Conservation (phyloP, 2,797 vertebrate species). For the Helostoma temminkii region DNA sequence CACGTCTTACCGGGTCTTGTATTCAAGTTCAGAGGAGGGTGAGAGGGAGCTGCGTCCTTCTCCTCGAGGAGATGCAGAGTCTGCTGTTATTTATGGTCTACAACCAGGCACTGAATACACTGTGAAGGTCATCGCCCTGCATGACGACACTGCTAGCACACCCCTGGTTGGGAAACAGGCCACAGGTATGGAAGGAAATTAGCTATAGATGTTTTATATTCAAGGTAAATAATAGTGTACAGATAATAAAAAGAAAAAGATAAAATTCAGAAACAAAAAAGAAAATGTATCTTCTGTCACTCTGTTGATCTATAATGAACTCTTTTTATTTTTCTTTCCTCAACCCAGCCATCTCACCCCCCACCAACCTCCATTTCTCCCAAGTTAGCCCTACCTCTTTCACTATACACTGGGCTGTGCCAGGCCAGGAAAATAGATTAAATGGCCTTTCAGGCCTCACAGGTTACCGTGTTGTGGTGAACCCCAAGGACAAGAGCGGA, state of each 20-base stretch:
- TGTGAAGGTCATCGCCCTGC: conserved; percentile 95
- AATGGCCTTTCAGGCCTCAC: conserved; percentile 87
- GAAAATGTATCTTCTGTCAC: neutral
- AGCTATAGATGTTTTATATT: neutral
- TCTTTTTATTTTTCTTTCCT: neutral
- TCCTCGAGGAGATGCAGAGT: conserved; percentile 90
- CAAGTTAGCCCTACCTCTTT: conserved; percentile 91
- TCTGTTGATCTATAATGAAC: neutral
- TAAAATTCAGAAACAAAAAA: neutral
- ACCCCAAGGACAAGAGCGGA: conserved; percentile 91
- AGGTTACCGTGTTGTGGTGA: conserved; percentile 93
- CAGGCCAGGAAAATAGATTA: conserved; percentile 86
- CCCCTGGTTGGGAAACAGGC: conserved; percentile 92
- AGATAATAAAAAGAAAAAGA: neutral
- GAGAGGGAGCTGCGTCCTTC: conserved; percentile 92
- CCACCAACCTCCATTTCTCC: conserved; percentile 89
- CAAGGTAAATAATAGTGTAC: too few species aligned
- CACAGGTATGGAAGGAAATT: conserved; percentile 86
- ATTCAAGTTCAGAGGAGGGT: conserved; percentile 94
- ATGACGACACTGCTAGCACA: conserved; percentile 92
- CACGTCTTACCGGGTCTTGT: conserved; percentile 92
- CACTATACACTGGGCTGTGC: conserved; percentile 88
- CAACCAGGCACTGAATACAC: conserved; percentile 97
- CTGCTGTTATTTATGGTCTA: conserved; percentile 90
- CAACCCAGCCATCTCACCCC: conserved; percentile 89